These are phyloP conservation scores for Asbolus verrucosus DNA, from an alignment of 1,140 invertebrate genomes.

Conservation along the genomic window DNA sequence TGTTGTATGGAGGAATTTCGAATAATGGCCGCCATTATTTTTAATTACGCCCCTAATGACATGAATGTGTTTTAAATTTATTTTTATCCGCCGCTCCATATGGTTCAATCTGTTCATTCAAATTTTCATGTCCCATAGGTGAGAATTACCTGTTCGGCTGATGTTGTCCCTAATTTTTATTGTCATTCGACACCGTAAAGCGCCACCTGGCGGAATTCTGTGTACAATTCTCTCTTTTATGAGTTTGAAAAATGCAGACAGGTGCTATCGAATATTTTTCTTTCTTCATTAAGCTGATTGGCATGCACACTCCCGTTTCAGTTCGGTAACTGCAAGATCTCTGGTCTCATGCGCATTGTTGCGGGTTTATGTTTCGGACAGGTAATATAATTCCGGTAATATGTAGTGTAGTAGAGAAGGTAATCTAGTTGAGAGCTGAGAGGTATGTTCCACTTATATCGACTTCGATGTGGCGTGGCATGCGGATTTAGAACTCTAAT, in stretches of 20 bases:
- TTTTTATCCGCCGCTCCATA: conserved; percentile 23
- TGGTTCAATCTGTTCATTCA: conserved; percentile 27
- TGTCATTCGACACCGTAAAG: no score
- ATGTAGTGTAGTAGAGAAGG: background rate
- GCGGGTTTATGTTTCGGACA: background rate
- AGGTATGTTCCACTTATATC: conserved; percentile 30
- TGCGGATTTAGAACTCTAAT: conserved; percentile 39
- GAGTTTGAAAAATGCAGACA: no score
- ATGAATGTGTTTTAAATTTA: conserved; percentile 14
- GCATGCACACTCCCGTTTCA: no score
- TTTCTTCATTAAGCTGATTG: no score
- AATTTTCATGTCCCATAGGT: conserved; percentile 9
- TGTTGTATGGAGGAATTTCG: conserved; percentile 28
- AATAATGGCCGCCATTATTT: conserved; percentile 40
- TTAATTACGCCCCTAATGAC: conserved; percentile 39
- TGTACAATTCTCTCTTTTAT: no score
- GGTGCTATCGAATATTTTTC: no score
- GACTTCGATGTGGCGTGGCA: conserved; percentile 28
- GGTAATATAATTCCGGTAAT: conserved; percentile 11
- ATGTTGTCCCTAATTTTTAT: background rate
- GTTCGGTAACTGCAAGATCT: no score
- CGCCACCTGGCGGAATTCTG: no score
- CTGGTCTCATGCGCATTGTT: conserved; percentile 11
- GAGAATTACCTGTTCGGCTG: no score
- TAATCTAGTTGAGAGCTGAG: conserved; percentile 25